Conservation (phyloP, 2,888 invertebrate genomes). For the Hydrotaea diabolus region DNA sequence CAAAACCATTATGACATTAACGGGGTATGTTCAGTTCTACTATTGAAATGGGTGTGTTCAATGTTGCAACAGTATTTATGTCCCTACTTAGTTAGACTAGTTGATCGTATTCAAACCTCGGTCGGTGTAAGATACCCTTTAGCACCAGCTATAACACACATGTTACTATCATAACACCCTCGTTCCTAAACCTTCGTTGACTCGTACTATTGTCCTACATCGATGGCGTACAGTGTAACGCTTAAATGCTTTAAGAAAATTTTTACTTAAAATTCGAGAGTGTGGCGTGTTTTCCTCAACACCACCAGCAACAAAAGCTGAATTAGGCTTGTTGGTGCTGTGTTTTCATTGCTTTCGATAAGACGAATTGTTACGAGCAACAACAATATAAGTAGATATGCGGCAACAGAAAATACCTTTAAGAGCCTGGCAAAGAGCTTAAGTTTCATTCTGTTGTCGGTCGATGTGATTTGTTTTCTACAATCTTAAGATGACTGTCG, state of each 20-base stretch:
- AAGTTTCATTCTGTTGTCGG: constrained; percentile 9
- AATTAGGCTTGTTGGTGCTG: not conserved
- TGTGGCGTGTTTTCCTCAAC: constrained; percentile 24
- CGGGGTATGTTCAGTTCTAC: too few relatives aligned
- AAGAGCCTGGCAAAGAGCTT: constrained; percentile 27
- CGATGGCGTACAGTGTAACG: constrained; percentile 38
- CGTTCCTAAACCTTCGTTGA: not conserved
- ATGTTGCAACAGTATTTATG: too few relatives aligned
- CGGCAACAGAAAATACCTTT: constrained; percentile 2
- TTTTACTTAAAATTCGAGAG: not conserved
- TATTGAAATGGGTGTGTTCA: too few relatives aligned
- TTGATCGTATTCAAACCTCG: too few relatives aligned
- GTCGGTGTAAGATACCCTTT: too few relatives aligned
- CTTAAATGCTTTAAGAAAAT: constrained; percentile 51
- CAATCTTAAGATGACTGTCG: constrained; percentile 3
- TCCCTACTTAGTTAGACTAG: too few relatives aligned
- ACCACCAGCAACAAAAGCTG: not conserved
- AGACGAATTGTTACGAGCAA: not conserved
- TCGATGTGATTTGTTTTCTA: constrained; percentile 17
- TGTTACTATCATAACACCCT: not conserved
- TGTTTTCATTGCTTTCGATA: constrained; percentile 12
- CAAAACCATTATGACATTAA: too few relatives aligned
- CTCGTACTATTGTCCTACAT: not conserved
- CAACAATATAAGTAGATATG: not conserved
- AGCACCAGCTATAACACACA: too few relatives aligned